Evolutionary conservation across 2,888 invertebrate species (phyloP).

Genomic region (Drosophila limbata): DNA sequence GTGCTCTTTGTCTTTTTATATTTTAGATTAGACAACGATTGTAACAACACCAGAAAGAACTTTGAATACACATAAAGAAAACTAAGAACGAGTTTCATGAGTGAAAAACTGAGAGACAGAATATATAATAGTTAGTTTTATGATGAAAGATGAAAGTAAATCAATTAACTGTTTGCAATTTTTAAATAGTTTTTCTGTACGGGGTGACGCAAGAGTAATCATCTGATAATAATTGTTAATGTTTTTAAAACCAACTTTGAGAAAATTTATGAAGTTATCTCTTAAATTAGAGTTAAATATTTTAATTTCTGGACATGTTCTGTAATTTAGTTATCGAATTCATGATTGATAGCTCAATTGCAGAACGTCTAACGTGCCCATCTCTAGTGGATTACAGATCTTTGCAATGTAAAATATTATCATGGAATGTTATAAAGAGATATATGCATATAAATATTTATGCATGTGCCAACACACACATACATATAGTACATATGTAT

Average conservation of each 20-base stretch:
- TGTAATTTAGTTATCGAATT: too few relatives aligned
- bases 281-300: neutral
- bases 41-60: conserved; percentile 1
- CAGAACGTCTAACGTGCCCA: conserved; percentile 10
- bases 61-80: neutral
- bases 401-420: conserved; percentile 8
- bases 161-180: neutral
- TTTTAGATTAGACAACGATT: conserved; percentile 9
- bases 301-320: too few relatives aligned
- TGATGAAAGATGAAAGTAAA: neutral
- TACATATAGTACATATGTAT: too few relatives aligned
- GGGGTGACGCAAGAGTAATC: neutral
- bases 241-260: too few relatives aligned
- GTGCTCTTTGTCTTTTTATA: neutral
- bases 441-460: neutral
- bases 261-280: too few relatives aligned
- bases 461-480: too few relatives aligned
- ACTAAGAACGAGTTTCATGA: neutral
- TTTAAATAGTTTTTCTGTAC: neutral
- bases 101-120: too few relatives aligned
- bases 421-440: neutral
- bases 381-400: conserved; percentile 27
- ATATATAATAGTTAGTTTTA: too few relatives aligned
- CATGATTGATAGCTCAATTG: neutral
- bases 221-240: too few relatives aligned